Conservation (phyloP, 2,888 invertebrate species). For the Drosophila mimetica region DNA sequence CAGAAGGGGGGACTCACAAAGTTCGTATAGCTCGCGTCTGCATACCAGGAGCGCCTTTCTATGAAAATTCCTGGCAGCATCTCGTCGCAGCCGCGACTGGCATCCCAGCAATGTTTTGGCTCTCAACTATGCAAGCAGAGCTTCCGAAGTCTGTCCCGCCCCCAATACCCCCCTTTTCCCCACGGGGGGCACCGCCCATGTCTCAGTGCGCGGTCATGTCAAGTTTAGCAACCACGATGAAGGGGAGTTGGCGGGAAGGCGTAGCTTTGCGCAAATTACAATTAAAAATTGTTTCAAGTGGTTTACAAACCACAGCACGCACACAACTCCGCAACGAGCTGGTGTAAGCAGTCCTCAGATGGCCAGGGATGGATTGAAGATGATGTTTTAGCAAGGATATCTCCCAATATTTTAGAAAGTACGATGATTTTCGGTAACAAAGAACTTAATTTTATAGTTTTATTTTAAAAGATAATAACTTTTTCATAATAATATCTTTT, state of each 20-base stretch:
- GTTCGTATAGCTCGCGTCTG: constrained; percentile 58
- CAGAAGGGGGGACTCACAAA: constrained; percentile 10
- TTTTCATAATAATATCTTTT: too few species aligned
- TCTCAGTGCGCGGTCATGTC: constrained; percentile 27
- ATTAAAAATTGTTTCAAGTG: constrained; percentile 83
- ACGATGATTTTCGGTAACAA: too few species aligned
- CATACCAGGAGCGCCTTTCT: constrained; percentile 76
- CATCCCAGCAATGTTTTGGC: constrained; percentile 68
- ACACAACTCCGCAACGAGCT: constrained; percentile 39
- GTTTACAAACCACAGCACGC: constrained; percentile 74
- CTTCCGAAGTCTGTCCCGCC: constrained; percentile 39
- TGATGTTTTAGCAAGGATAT: background rate
- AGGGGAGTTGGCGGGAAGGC: constrained; percentile 46
- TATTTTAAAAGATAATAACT: too few species aligned
- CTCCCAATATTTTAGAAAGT: too few species aligned
- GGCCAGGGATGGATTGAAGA: constrained; percentile 43
- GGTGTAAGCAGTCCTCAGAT: constrained; percentile 9
- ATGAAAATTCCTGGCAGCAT: constrained; percentile 72
- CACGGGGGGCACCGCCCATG: background rate
- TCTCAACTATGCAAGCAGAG: constrained; percentile 72
- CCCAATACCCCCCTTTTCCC: background rate
- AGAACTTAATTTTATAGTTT: too few species aligned
- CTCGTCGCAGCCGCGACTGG: constrained; percentile 68
- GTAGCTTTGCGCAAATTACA: constrained; percentile 80
- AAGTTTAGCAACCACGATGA: constrained; percentile 32